These are phyloP conservation scores for Clinocottus analis DNA, from an alignment of 2,113 vertebrate genomes.

Conservation along the genomic window DNA sequence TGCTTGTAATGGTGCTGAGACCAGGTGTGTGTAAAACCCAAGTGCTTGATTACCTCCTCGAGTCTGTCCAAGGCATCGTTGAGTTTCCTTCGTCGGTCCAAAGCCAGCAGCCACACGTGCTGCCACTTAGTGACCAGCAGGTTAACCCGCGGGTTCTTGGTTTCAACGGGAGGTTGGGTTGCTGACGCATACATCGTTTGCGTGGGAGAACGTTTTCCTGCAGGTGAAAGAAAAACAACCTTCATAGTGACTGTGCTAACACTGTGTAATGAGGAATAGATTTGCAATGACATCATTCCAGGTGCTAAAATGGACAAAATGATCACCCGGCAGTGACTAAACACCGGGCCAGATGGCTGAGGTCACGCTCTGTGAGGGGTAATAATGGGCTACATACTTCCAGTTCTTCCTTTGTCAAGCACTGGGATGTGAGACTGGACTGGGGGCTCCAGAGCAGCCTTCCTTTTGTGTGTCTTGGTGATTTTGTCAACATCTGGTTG, in stretches of 20 bases:
- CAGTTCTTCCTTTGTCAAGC: slow-evolving; percentile 90
- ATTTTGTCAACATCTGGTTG: slow-evolving; percentile 99
- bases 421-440: slow-evolving; percentile 95
- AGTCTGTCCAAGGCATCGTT: slow-evolving; percentile 96
- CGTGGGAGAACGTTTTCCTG: slow-evolving; percentile 94
- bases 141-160: slow-evolving; percentile 95
- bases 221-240: slow-evolving; percentile 50
- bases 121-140: slow-evolving; percentile 98
- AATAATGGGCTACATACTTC: slow-evolving; percentile 86
- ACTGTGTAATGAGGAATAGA: slow-evolving; percentile 26
- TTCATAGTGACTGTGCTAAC: slow-evolving; percentile 25
- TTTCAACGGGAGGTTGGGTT: slow-evolving; percentile 91
- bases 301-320: slow-evolving; percentile 50
- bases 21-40: neutral
- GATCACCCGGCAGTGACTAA: slow-evolving; percentile 64
- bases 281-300: slow-evolving; percentile 65
- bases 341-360: slow-evolving; percentile 66
- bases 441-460: slow-evolving; percentile 74
- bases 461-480: slow-evolving; percentile 97
- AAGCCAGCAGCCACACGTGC: slow-evolving; percentile 97
- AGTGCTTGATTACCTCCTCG: slow-evolving; percentile 88
- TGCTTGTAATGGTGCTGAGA: neutral
- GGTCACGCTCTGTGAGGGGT: slow-evolving; percentile 40
- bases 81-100: slow-evolving; percentile 94
- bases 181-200: slow-evolving; percentile 90